A percentile compares a stretch with the other conserved stretches of the same genome.
phyloP scores from a whole-genome alignment of 2,888 invertebrate genomes.

The Drosophila birchii region DNA sequence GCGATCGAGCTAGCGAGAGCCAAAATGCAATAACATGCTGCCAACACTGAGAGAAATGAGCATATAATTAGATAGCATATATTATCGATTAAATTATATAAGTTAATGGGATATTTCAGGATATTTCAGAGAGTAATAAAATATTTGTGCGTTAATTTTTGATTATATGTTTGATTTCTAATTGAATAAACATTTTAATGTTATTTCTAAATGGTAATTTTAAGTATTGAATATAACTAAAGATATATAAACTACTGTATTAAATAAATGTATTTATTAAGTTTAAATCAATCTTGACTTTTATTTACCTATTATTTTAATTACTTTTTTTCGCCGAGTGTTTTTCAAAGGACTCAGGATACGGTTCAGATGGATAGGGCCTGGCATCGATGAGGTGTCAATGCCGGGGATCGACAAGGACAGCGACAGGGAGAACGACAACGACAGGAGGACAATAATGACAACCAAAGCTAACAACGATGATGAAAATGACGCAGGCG shows the following conservation, averaged over 20 bases:
- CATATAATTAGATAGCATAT: too few species aligned
- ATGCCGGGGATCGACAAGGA: constrained; percentile 29
- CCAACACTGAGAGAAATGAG: constrained; percentile 7
- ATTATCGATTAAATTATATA: too few species aligned
- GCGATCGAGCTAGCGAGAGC: constrained; percentile 18
- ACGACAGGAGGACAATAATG: constrained; percentile 33
- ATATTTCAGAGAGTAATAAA: background rate
- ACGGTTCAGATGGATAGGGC: background rate
- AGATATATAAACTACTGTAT: background rate
- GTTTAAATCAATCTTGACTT: background rate
- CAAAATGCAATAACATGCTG: constrained; percentile 74
- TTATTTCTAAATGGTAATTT: too few species aligned
- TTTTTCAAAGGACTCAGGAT: constrained; percentile 1
- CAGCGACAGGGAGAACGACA: constrained; percentile 2
- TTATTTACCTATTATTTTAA: background rate
- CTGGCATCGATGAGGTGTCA: constrained; percentile 57
- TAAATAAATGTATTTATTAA: background rate
- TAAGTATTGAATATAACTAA: too few species aligned
- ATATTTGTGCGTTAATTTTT: background rate
- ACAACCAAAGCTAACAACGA: constrained; percentile 43
- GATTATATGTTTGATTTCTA: background rate
- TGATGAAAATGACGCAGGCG: constrained; percentile 23
- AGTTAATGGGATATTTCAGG: background rate
- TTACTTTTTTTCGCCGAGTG: background rate
- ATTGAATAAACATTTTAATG: too few species aligned